Base-by-base conservation (phyloP, 2,797 vertebrate genomes). In the Decapterus maruadsi region DNA sequence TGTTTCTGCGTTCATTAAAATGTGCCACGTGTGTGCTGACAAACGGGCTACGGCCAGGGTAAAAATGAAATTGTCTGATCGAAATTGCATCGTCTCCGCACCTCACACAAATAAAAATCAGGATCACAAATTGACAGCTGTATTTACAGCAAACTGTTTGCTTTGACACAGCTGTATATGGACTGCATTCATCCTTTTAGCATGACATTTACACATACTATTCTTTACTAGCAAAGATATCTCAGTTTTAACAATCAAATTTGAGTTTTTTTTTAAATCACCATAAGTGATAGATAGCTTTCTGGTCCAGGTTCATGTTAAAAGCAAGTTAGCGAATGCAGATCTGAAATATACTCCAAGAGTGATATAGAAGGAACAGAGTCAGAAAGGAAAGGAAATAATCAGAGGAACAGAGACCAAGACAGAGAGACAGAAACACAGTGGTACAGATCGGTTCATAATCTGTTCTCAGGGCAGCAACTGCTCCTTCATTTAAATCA, bases 401-500 rank as follows among this genome's bases (percentile, higher is more conserved):
- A 60, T 59, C 46, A 66, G 45, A 77, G 57, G 53, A 77, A 84
- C 13, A 68, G 55, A 68, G 53, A 45, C 43, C 45, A 34, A 72
- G 62, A 42, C 50, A 14, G 26, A 50, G 55, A 75, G 22, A 61
- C 45, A 76, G 19, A 58, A 4, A 29, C 9, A 45, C 20, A 61
- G 71, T 8, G 65, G 62, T 51, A 67, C 69, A 87, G 78, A 85
- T 86, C 62, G 61, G n/a, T 77, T 51, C 29, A 80, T 84, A 81
- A 88, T 92, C 90, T 89, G 84, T 80, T 89, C 74, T 77, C 61
- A 72, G 72, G 65, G 75, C 82, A 78, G 46, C n/a, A 17, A 85
- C 82, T 87, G 86, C 69, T 90, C 78, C 74, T 85, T 89, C 86
- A 90, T 90, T 86, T 76, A 84, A 87, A 89, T 83, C 77, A 67